These are phyloP conservation scores for Psammodynastes pulverulentus DNA, from an alignment of 2,113 vertebrate genomes.

Conservation along the genomic window DNA sequence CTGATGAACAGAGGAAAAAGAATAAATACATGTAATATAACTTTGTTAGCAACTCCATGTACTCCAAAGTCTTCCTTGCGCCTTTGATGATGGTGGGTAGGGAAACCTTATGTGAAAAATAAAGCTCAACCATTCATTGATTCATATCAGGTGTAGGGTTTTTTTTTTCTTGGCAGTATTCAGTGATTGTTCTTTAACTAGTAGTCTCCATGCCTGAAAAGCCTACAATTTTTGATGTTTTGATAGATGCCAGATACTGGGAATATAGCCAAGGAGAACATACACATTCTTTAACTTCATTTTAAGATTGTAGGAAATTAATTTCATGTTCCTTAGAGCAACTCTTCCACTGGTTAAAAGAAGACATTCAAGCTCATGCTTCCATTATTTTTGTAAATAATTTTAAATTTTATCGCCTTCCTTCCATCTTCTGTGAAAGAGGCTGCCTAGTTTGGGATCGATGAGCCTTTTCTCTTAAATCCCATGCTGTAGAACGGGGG, in stretches of 20 bases:
- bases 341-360: not conserved
- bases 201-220: not conserved
- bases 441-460: not conserved
- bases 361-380: not conserved
- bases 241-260: not conserved
- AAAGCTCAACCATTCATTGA: not conserved
- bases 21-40: not conserved
- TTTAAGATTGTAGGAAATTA: not conserved
- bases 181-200: not conserved
- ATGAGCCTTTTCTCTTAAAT: not conserved
- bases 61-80: not conserved
- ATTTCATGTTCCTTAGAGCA: not conserved
- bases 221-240: not conserved
- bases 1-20: not conserved
- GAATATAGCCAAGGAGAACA: not conserved
- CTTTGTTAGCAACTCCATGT: not conserved
- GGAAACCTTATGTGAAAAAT: not conserved
- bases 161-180: not conserved
- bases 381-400: not conserved
- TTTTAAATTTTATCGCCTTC: not conserved
- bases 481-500: not conserved
- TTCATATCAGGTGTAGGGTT: not conserved
- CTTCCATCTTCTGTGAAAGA: not conserved
- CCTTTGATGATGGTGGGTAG: not conserved
- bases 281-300: not conserved